phyloP scores from a whole-genome alignment of 2,797 vertebrate genomes.

The Acanthis flammea region DNA sequence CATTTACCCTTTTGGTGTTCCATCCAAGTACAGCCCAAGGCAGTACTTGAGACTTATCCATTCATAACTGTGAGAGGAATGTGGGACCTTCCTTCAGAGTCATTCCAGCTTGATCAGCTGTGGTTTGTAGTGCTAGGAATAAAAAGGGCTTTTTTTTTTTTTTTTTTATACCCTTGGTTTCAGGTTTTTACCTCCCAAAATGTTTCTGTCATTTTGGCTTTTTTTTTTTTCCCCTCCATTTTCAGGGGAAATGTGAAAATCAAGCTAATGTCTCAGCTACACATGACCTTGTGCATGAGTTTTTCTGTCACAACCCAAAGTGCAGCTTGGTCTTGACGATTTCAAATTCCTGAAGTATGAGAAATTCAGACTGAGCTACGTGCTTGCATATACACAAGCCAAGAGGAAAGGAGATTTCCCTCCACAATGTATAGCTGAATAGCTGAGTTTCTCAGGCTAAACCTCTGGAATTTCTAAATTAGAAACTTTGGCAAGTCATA shows the following conservation, averaged over 20 bases:
- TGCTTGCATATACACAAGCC: not conserved
- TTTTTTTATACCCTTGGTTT: not conserved
- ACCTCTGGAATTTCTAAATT: slow-evolving; percentile 31
- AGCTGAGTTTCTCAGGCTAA: slow-evolving; percentile 3
- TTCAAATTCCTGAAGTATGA: slow-evolving; percentile 42
- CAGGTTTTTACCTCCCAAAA: not conserved
- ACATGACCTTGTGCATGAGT: not conserved
- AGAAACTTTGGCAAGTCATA: not conserved
- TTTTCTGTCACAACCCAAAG: not conserved
- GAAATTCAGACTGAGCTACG: not conserved
- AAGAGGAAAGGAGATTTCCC: slow-evolving; percentile 39
- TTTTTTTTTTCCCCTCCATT: accelerated
- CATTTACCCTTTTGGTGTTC: slow-evolving; percentile 34
- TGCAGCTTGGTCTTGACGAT: not conserved
- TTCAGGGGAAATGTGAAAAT: not conserved
- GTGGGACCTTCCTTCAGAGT: not conserved
- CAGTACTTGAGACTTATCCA: slow-evolving; percentile 23
- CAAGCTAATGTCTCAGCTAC: not conserved
- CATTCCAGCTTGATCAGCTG: not conserved
- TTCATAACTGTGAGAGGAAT: slow-evolving; percentile 43
- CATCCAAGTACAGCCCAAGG: slow-evolving; percentile 12
- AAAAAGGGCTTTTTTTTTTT: not conserved
- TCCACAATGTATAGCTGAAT: not conserved
- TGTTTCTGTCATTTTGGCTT: not conserved
- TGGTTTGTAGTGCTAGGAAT: not conserved